Base-by-base conservation (phyloP, 1,140 invertebrate genomes). In the Chrysomallon squamiferum region DNA sequence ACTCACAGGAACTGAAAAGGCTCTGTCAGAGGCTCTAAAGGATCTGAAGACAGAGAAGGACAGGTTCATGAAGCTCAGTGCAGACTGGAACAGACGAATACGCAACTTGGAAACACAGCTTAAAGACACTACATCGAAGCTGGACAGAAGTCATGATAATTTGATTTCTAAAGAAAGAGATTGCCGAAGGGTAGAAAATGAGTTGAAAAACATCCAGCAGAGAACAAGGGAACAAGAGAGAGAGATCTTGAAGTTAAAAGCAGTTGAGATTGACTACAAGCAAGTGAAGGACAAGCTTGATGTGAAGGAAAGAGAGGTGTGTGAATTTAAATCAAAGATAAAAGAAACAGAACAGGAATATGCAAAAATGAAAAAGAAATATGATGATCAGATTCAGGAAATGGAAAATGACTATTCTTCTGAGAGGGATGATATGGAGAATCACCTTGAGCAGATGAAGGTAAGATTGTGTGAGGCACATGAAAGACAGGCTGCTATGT, bases 41-140 rank as follows among this genome's bases (percentile, higher is more conserved):
- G 76, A 83, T 54, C 65, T 75, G 9, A 81, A 82, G 54, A 72
- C 71, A 38, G 80, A 83, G 58, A 80, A 80, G 52, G 80, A 81
- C 38, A 76, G 78, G 65, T 76, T 78, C 29, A 62, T 76, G 58
- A 80, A 80, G 63, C 52, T 79, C 27, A 75, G 78, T 5, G 73
- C 72, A 56, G 81, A 83, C 32, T 83, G 77, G 74, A 80, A 77
- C 62, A 72, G 73, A 43, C 72, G 75, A 58, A 77, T 78, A n/a
- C 59, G 77, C 30, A 76, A 64, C 49, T 62, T 80, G 35, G 80
- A 82, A 66, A 62, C 65, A 20, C 77, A 79, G 59, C 38, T 76
- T 22, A 77, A 76, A 62, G 79, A 82, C 20, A 68, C 61, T 5
- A 69, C 64, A 35, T 61, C 68, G 32, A 79, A 78, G 65, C 71